These are phyloP conservation scores for Artemisiospiza belli DNA, from an alignment of 2,113 vertebrate genomes.

Conservation along the genomic window DNA sequence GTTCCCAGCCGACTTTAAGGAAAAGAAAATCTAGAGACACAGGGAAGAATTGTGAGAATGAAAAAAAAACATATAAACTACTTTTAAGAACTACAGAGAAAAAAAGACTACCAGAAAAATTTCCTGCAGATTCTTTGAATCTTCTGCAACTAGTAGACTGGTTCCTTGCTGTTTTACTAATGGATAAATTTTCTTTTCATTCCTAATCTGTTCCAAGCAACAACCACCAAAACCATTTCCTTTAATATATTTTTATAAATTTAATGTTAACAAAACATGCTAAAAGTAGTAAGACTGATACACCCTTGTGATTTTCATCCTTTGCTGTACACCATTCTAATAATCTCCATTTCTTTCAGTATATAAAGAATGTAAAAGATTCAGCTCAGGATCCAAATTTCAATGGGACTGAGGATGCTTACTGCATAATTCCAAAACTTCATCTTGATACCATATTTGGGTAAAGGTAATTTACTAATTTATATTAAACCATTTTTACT, in stretches of 20 bases:
- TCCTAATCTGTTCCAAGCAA: not conserved
- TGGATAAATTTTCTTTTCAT: not conserved
- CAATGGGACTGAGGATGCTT: not conserved
- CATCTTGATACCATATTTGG: not conserved
- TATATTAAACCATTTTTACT: not conserved
- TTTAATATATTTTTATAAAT: not conserved
- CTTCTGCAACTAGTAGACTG: not conserved
- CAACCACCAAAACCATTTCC: not conserved
- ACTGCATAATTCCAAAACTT: not conserved
- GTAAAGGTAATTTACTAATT: not conserved
- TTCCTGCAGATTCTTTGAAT: not conserved
- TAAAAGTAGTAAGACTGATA: not conserved
- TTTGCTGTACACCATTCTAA: not conserved
- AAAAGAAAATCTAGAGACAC: not conserved
- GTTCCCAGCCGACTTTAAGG: conserved; percentile 20
- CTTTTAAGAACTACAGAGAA: not conserved
- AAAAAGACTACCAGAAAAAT: not conserved
- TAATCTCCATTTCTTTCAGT: not conserved
- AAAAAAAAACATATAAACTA: not conserved
- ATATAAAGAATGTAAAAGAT: not conserved
- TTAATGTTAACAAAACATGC: not conserved
- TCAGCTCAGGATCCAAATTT: not conserved
- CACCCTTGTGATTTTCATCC: not conserved
- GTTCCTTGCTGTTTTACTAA: not conserved
- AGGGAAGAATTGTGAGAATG: not conserved